Percentiles rank a stretch among this genome's conserved stretches.
phyloP scores from a whole-genome alignment of 1,140 invertebrate genomes.

The Liolophura sinensis region DNA sequence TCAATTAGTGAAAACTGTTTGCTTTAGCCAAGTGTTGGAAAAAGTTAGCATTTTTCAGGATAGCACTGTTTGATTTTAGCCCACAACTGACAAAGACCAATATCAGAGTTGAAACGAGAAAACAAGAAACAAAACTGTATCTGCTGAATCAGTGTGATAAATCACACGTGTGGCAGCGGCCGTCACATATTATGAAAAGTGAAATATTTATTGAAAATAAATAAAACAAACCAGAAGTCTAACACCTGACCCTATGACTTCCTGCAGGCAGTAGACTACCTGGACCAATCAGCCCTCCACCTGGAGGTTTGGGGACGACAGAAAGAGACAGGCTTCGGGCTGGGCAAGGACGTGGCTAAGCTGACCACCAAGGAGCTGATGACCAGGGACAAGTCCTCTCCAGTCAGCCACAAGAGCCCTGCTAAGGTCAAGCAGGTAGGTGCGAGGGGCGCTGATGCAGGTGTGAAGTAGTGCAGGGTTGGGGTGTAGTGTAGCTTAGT shows the following conservation, averaged over 20 bases:
- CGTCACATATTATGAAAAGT: neutral
- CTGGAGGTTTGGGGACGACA: constrained; percentile 65
- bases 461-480: too few species aligned
- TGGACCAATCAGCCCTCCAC: constrained; percentile 59
- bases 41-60: too few species aligned
- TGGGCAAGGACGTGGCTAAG: neutral
- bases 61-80: neutral
- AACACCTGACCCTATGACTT: constrained; percentile 1
- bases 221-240: neutral
- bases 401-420: neutral
- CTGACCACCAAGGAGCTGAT: constrained; percentile 25
- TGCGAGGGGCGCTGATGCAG: too few species aligned
- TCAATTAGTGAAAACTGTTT: too few species aligned
- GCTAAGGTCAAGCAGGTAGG: too few species aligned
- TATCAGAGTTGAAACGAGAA: neutral
- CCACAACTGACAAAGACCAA: constrained; percentile 13
- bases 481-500: too few species aligned
- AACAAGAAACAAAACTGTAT: too few species aligned
- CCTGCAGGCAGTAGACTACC: constrained; percentile 62
- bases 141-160: neutral
- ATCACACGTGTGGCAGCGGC: too few species aligned
- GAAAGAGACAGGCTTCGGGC: constrained; percentile 31
- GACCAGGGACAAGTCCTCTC: constrained; percentile 18
- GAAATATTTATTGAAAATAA: neutral
- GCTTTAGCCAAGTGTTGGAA: too few species aligned